A percentile compares a stretch with the other conserved stretches of the same genome.
Evolutionary conservation across 1,140 invertebrate genomes (phyloP).

Genomic region (Aphis gossypii): DNA sequence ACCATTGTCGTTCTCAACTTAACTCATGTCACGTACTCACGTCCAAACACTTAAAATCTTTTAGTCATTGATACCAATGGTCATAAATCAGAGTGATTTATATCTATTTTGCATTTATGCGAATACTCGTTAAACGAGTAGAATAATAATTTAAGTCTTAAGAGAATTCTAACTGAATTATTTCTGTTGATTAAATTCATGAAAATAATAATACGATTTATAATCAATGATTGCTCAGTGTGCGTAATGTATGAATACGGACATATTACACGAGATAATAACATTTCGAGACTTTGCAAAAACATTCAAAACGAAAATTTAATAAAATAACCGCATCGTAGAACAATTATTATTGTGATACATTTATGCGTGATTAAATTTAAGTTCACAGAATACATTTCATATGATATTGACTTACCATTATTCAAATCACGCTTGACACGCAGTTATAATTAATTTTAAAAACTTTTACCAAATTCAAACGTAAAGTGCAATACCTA

Average conservation of each 20-base stretch:
- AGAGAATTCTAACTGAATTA: background rate
- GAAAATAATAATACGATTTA: background rate
- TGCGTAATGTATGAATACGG: background rate
- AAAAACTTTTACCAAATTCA: background rate
- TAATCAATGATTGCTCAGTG: background rate
- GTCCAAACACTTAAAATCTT: slow-evolving; percentile 33
- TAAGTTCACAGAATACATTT: background rate
- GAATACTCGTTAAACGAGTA: background rate
- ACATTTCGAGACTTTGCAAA: background rate
- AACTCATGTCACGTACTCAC: slow-evolving; percentile 15
- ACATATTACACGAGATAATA: background rate
- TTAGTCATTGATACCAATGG: background rate
- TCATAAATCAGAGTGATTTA: background rate
- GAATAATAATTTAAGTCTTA: background rate
- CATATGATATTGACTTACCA: background rate
- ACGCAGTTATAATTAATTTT: background rate
- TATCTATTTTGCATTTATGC: background rate
- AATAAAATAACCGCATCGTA: background rate
- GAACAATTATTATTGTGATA: background rate
- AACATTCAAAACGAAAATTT: background rate
- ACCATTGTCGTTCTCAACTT: background rate
- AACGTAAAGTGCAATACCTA: no score
- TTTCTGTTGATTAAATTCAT: background rate
- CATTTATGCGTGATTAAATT: background rate
- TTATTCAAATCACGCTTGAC: background rate